Evolutionary conservation across 2,888 invertebrate species (phyloP).

Genomic region (Temnothorax ravouxi): DNA sequence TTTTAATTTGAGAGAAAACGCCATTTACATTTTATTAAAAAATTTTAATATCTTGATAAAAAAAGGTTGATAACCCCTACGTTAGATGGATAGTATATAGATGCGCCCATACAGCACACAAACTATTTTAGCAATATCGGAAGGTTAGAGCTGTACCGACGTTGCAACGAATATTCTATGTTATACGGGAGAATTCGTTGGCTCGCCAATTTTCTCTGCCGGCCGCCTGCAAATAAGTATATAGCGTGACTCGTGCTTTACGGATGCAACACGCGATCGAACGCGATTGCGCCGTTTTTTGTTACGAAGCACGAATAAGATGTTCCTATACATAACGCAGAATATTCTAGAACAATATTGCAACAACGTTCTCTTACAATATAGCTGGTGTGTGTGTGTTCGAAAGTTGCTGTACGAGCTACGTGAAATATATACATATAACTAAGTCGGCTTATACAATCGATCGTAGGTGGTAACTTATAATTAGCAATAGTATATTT

Average conservation of each 20-base stretch:
- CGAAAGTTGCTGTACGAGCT: too few species aligned
- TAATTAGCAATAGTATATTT: slow-evolving; percentile 26
- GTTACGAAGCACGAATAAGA: neutral
- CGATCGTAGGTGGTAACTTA: neutral
- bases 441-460: neutral
- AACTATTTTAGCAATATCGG: neutral
- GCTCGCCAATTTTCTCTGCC: neutral
- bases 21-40: too few species aligned
- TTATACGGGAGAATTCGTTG: neutral
- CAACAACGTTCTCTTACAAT: too few species aligned
- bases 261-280: neutral
- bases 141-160: neutral
- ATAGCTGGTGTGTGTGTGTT: too few species aligned
- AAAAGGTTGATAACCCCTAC: neutral
- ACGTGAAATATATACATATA: neutral
- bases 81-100: neutral
- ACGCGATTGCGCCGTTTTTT: neutral
- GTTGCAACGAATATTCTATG: neutral
- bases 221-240: neutral
- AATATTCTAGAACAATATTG: neutral
- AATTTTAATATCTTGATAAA: too few species aligned
- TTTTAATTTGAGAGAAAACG: too few species aligned
- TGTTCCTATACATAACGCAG: neutral
- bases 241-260: neutral
- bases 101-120: neutral